Conservation (phyloP, 2,888 invertebrate species). For the Augochlorella aurata region DNA sequence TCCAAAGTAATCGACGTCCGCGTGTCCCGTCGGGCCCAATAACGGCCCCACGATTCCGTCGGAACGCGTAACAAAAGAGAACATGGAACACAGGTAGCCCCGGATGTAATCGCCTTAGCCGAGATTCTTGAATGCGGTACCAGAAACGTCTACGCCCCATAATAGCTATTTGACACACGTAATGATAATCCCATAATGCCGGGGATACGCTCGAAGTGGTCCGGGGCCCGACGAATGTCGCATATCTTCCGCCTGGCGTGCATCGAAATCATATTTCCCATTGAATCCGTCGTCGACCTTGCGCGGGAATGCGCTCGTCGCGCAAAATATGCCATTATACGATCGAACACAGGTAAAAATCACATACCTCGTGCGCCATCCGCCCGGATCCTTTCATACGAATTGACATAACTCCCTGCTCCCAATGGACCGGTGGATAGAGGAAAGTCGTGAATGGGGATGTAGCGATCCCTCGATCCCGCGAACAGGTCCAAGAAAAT, state of each 20-base stretch:
- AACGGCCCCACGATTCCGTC: conserved; percentile 34
- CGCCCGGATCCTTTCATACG: neutral
- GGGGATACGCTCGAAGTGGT: conserved; percentile 57
- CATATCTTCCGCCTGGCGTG: conserved; percentile 62
- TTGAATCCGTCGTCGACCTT: conserved; percentile 40
- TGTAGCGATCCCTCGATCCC: neutral
- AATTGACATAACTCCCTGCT: conserved; percentile 41
- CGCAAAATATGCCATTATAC: conserved; percentile 26
- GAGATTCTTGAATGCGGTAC: conserved; percentile 56
- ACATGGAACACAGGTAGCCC: conserved; percentile 55
- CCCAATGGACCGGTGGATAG: conserved; percentile 16
- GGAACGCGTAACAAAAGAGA: conserved; percentile 50
- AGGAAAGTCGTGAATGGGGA: neutral
- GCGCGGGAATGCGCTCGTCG: conserved; percentile 1
- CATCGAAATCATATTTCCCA: conserved; percentile 62
- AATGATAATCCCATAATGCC: conserved; percentile 72
- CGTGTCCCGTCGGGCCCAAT: too few relatives aligned
- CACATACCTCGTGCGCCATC: neutral
- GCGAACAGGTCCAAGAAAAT: neutral
- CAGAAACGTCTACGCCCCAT: conserved; percentile 44
- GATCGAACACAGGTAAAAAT: conserved; percentile 26
- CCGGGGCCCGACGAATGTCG: conserved; percentile 53
- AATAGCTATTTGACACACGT: conserved; percentile 63
- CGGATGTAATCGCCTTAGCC: conserved; percentile 67
- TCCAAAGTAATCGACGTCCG: neutral